Evolutionary conservation across 2,113 vertebrate genomes (phyloP), one percentile per base, ranked within the genome.

Genomic region (Steatornis caripensis): DNA sequence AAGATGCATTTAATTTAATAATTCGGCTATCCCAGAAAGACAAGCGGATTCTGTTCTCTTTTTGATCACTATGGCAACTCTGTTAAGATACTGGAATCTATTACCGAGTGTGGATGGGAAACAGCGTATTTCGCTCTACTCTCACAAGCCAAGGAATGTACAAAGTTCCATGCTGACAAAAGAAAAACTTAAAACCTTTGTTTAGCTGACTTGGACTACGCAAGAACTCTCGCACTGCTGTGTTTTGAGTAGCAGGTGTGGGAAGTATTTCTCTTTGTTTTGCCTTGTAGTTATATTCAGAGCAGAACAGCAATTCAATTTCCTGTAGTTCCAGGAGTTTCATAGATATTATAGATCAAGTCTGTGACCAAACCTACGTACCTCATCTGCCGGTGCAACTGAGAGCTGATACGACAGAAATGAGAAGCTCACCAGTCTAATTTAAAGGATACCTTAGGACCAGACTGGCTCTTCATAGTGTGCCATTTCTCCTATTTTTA

Each of bases 21-120:
- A 91, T 82, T 93, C 76, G 77, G 83, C 83, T 82, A 95, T 87
- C 89, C 94, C 96, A 95, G 61, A 83, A 96, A 93, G 89, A 95
- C 69, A 89, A 92, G 89, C 80, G 95, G 94, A 93, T 94, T 91
- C 74, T 94, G 84, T 94, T 95, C 93, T 87, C 74, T 78, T 91
- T 95, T 90, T 91, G 71, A 92, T 96, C 91, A 75, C 95, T 95
- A 95, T 96, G 89, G 95, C 74, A 96, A 97, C 95, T 84, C 92
- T 54, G n/a, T 90, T 93, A 55, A 93, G 76, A 91, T 84, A 94
- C 89, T 39, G 49, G 72, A 94, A 92, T 91, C 84, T 84, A 81
- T 93, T 92, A 68, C 11, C 0, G 13, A 87, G 32, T 1, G 37
- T 20, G 61, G 86, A 37, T 78, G 60, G 62, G 80, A 89, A 91